phyloP scores from a whole-genome alignment of 2,888 invertebrate species.

The Tiphia femorata region DNA sequence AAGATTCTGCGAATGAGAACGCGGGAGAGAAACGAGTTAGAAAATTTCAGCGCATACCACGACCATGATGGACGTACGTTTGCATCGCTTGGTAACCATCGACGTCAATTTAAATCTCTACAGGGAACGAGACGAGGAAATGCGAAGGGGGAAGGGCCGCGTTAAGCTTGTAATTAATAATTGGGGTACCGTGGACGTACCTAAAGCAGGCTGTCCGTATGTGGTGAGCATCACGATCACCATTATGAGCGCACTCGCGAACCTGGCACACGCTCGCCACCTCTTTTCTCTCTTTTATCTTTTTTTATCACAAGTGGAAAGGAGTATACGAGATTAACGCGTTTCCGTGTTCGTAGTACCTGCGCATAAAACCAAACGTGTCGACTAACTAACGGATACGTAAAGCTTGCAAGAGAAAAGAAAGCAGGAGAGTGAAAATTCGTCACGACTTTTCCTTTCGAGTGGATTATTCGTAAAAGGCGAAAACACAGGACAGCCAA shows the following conservation, averaged over 20 bases:
- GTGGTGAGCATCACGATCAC: constrained; percentile 60
- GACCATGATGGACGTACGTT: too few relatives aligned
- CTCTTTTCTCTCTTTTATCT: neutral
- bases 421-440: too few relatives aligned
- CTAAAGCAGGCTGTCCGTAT: constrained; percentile 57
- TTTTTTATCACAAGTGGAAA: neutral
- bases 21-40: too few relatives aligned
- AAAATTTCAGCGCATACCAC: too few relatives aligned
- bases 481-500: too few relatives aligned
- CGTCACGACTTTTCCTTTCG: too few relatives aligned
- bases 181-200: constrained; percentile 39
- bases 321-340: neutral
- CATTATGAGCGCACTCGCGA: constrained; percentile 43
- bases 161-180: neutral
- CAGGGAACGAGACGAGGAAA: neutral
- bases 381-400: too few relatives aligned
- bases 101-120: constrained; percentile 4
- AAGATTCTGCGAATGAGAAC: too few relatives aligned
- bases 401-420: neutral
- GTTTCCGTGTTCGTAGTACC: neutral
- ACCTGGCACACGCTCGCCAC: neutral
- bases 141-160: neutral
- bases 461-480: too few relatives aligned
- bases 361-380: too few relatives aligned
- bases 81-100: too few relatives aligned